phyloP scores from a whole-genome alignment of 2,797 vertebrate species.

The Gouania willdenowi region DNA sequence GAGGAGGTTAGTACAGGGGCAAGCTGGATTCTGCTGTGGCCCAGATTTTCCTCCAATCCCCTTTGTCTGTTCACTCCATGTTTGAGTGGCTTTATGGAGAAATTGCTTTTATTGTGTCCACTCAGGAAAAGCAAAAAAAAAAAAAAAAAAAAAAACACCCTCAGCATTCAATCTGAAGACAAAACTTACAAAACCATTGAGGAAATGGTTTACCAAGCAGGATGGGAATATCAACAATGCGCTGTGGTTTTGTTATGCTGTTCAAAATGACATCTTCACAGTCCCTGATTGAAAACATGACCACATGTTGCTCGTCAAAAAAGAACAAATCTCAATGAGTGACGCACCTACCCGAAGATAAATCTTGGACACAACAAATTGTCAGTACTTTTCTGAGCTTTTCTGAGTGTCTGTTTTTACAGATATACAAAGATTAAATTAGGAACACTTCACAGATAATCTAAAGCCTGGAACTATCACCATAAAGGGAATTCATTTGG shows the following conservation, averaged over 20 bases:
- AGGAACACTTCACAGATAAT: slow-evolving; percentile 28
- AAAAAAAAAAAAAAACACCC: slow-evolving; percentile 51
- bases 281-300: slow-evolving; percentile 36
- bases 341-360: slow-evolving; percentile 1
- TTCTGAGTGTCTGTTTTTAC: slow-evolving; percentile 30
- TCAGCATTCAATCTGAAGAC: slow-evolving; percentile 56
- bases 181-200: slow-evolving; percentile 58
- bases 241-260: slow-evolving; percentile 25
- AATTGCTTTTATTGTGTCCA: slow-evolving; percentile 74
- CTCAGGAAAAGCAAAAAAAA: slow-evolving; percentile 52
- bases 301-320: slow-evolving; percentile 43
- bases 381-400: neutral
- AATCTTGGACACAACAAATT: slow-evolving; percentile 7
- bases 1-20: slow-evolving; percentile 65
- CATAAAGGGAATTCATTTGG: too few species aligned
- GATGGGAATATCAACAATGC: slow-evolving; percentile 39
- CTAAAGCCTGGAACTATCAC: too few species aligned
- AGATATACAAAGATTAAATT: slow-evolving; percentile 30
- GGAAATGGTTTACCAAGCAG: slow-evolving; percentile 60
- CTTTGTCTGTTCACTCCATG: slow-evolving; percentile 68
- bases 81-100: slow-evolving; percentile 68
- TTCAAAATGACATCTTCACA: slow-evolving; percentile 48
- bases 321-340: slow-evolving; percentile 24
- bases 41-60: slow-evolving; percentile 66
- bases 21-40: slow-evolving; percentile 65